Evolutionary conservation across 2,113 vertebrate species (phyloP), one percentile per base, ranked within the genome.

Genomic region (Ia io): DNA sequence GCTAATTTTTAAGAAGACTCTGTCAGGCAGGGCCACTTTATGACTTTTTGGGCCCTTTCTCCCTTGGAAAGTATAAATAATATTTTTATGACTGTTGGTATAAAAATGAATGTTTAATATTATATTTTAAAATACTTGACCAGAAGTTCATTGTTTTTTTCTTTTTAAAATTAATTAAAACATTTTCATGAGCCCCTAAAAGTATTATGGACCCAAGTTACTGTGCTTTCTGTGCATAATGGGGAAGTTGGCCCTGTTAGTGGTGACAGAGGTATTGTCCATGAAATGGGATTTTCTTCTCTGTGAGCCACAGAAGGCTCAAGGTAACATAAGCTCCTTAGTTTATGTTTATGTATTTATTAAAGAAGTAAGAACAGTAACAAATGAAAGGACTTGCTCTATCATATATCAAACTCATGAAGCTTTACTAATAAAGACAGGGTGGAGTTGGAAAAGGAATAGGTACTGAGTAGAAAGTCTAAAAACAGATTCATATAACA

Each of bases 91-190:
- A 84, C 23, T 61, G 12, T 93, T 78, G 17, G 28, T 47, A 65
- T 53, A 83, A 65, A 93, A 49, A 83, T 91, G 71, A 91, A 59
- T 76, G 40, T 56, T 94, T 80, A 84, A 71, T 79, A 69, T 89
- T 47, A 88, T 25, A 70, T 70, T 49, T 37, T 28, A 74, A 78
- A 71, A 35, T 61, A 80, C 83, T 37, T 14, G 6, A 40, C 9
- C 9, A 28, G 47, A 94, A 77, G 40, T 51, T 96, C 9, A 65
- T 35, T 94, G 17, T 69, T 73, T 47, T 67, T 35, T 80, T 80
- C 35, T 92, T 90, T 94, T 79, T 92, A 94, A 94, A 88, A 79
- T 69, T 74, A 90, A 80, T 32, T 70, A 65, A 76, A 88, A 71
- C 30, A 84, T 84, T 92, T 56, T 70, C 40, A 61, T 12, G 59